Evolutionary conservation across 2,797 vertebrate genomes (phyloP), one percentile per base, ranked within the genome.

Genomic region (Tolypeutes matacus): DNA sequence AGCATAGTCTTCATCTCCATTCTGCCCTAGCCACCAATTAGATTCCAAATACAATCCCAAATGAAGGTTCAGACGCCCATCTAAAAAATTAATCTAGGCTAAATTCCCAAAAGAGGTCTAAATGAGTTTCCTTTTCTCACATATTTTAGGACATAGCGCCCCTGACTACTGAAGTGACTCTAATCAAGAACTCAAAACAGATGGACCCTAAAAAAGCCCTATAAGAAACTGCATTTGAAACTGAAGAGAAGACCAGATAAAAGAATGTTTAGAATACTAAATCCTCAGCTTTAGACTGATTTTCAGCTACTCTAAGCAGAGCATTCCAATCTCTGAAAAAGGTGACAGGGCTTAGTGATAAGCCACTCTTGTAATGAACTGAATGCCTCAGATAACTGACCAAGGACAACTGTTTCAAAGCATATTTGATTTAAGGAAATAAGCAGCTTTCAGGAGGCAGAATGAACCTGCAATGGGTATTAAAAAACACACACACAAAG

Each of bases 401-500:
- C 39, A 86, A 75, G 14, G 64, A 85, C 39, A 78, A 85, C 73
- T 77, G 84, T 94, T 56, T 88, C 13, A 93, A 70, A 95, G 58
- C 18, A 29, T 75, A 72, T 53, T 51, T 93, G 49, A 73, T 29
- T 92, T 95, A 83, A 91, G n/a, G 53, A 86, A 97, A 92, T 31
- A 86, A 86, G 20, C 29, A 95, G 65, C 51, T 89, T 58, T 76
- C 21, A 94, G 67, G n/a, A 84, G 73, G 60, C 21, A 93, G 75
- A 96, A 77, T 70, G n/a, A 76, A 29, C 27, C 53, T 93, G 49
- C 27, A 72, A 76, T 9, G 91, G 42, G 67, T 60, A 87, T 85
- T 95, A 89, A 42, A 91, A 86, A 27, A 9, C 92, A 95, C 62
- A 4, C 88, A 85, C 6, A 89, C 72, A 78, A 14, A 56, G 53